A percentile compares a stretch with the other conserved stretches of the same genome.
Conservation (phyloP, 2,113 vertebrate species). For the Protomyctophum bolini region DNA sequence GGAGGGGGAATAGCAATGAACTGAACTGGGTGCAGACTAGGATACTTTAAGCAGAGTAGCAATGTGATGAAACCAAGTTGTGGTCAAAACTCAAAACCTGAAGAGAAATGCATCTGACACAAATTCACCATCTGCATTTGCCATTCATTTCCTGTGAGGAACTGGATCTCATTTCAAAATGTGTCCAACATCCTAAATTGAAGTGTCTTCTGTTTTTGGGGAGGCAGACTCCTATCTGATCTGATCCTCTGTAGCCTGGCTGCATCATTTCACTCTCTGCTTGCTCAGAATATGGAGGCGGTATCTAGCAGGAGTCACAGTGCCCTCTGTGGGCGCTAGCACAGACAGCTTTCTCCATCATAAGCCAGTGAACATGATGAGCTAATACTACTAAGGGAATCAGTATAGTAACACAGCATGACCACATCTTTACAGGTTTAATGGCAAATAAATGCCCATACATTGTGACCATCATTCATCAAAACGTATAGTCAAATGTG, state of each 20-base stretch:
- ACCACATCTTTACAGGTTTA: slow-evolving; percentile 58
- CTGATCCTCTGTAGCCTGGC: neutral
- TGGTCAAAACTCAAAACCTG: slow-evolving; percentile 37
- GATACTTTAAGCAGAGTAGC: slow-evolving; percentile 43
- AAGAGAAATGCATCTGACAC: slow-evolving; percentile 42
- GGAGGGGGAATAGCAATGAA: slow-evolving; percentile 67
- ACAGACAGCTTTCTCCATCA: slow-evolving; percentile 20
- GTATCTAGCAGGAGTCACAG: slow-evolving; percentile 57
- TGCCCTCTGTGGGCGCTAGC: slow-evolving; percentile 65
- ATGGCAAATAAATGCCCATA: slow-evolving; percentile 60
- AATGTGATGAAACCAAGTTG: slow-evolving; percentile 31
- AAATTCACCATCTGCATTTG: slow-evolving; percentile 16
- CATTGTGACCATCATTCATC: slow-evolving; percentile 33
- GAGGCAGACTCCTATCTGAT: slow-evolving; percentile 17
- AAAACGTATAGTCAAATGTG: slow-evolving; percentile 10
- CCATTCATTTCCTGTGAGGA: slow-evolving; percentile 16
- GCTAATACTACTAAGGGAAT: neutral
- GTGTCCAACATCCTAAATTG: slow-evolving; percentile 6
- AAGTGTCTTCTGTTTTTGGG: slow-evolving; percentile 3
- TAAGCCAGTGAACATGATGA: neutral
- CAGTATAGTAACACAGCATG: slow-evolving; percentile 10
- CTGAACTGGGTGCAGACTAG: slow-evolving; percentile 35
- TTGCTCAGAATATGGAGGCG: slow-evolving; percentile 22
- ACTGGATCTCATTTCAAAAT: slow-evolving; percentile 7
- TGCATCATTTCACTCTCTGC: slow-evolving; percentile 3